These are phyloP conservation scores for Hassar affinis DNA, from an alignment of 2,113 vertebrate species.

Conservation along the genomic window DNA sequence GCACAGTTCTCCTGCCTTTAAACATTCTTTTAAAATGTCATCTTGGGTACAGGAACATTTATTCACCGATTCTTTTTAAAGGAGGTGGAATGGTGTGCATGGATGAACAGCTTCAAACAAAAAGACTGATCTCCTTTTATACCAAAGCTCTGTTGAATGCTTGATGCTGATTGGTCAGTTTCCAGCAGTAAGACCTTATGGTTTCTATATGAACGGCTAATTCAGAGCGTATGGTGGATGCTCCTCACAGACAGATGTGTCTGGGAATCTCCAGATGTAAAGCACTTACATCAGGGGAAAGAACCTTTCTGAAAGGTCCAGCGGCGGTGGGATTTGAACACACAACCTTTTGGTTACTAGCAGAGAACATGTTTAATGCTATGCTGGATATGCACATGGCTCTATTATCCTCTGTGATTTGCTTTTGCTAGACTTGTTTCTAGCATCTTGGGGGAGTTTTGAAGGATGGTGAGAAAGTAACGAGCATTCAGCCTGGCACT, in stretches of 20 bases:
- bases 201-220: background rate
- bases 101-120: background rate
- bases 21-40: too few species aligned
- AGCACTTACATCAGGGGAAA: background rate
- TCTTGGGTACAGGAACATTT: background rate
- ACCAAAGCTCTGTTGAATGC: background rate
- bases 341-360: background rate
- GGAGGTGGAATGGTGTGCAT: background rate
- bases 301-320: background rate
- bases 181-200: background rate
- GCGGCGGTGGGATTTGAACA: background rate
- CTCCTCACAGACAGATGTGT: background rate
- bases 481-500: background rate
- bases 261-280: too few species aligned
- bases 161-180: background rate
- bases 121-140: background rate
- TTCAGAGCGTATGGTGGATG: background rate
- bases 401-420: background rate
- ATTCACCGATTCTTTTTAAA: background rate
- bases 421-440: background rate
- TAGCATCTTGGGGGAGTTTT: background rate
- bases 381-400: background rate
- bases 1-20: background rate
- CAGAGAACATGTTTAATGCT: background rate
- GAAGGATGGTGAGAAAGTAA: conserved; percentile 8